Evolutionary conservation across 2,797 vertebrate genomes (phyloP).

Genomic region (Glossophaga mutica): DNA sequence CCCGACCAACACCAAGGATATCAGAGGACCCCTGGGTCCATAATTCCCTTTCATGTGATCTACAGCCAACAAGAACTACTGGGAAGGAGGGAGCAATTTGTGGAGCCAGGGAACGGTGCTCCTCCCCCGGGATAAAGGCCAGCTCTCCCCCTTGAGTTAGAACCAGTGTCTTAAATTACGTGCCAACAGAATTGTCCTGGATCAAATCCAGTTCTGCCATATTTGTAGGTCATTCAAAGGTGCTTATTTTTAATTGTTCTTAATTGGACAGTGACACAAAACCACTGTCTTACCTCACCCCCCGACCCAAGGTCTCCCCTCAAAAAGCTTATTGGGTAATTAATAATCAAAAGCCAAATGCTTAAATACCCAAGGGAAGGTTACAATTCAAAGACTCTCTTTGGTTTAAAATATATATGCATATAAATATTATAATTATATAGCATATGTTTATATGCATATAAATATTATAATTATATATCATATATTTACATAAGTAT

Average conservation of each 20-base stretch:
- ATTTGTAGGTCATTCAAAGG: neutral
- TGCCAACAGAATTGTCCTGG: neutral
- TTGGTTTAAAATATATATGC: neutral
- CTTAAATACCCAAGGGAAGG: neutral
- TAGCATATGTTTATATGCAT: neutral
- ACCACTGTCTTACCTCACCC: neutral
- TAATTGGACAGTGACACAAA: neutral
- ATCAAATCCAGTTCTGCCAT: neutral
- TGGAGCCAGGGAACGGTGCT: neutral
- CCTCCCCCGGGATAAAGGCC: neutral
- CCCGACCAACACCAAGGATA: neutral
- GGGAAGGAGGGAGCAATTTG: neutral
- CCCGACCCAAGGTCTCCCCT: neutral
- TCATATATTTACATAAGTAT: neutral
- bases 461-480: neutral
- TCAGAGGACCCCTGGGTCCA: neutral
- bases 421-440: neutral
- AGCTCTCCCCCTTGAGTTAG: neutral
- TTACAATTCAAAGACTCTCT: neutral
- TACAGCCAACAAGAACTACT: neutral
- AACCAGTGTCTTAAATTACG: neutral
- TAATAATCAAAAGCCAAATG: neutral
- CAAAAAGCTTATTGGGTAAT: neutral
- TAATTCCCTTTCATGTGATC: neutral
- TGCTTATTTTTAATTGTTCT: neutral